Percentiles rank a stretch among this genome's conserved stretches.
Evolutionary conservation across 2,113 vertebrate genomes (phyloP).

Genomic region (Capreolus pygargus): DNA sequence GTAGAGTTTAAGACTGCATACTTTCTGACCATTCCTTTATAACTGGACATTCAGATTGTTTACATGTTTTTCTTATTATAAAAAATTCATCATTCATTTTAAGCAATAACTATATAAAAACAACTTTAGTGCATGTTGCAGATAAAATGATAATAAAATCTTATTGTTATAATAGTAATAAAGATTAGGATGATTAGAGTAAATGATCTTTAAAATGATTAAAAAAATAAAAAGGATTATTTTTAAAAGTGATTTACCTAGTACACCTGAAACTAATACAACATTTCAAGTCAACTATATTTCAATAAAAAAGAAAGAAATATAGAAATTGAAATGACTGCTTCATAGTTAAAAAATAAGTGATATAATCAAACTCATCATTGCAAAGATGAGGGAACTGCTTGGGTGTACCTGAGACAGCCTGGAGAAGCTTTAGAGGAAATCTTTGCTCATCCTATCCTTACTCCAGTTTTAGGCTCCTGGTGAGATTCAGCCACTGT

Average conservation of each 20-base stretch:
- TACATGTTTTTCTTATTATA: not conserved
- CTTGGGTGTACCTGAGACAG: not conserved
- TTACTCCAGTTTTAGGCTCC: not conserved
- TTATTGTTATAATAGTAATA: not conserved
- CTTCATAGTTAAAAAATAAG: not conserved
- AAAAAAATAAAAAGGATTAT: not conserved
- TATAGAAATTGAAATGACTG: not conserved
- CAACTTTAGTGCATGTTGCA: not conserved
- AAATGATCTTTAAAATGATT: constrained; percentile 16
- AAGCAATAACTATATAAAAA: not conserved
- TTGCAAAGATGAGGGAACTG: not conserved
- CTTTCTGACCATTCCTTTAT: not conserved
- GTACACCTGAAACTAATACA: not conserved
- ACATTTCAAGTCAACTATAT: not conserved
- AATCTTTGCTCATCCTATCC: not conserved
- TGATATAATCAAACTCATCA: not conserved
- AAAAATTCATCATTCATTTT: not conserved
- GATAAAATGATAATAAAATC: not conserved
- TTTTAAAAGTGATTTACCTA: not conserved
- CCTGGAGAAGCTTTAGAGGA: not conserved
- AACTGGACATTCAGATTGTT: not conserved
- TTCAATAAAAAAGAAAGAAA: not conserved
- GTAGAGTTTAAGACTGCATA: not conserved
- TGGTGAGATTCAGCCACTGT: not conserved
- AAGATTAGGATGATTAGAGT: not conserved